Base-by-base conservation (phyloP, 2,113 vertebrate genomes). In the Haemorhous mexicanus region DNA sequence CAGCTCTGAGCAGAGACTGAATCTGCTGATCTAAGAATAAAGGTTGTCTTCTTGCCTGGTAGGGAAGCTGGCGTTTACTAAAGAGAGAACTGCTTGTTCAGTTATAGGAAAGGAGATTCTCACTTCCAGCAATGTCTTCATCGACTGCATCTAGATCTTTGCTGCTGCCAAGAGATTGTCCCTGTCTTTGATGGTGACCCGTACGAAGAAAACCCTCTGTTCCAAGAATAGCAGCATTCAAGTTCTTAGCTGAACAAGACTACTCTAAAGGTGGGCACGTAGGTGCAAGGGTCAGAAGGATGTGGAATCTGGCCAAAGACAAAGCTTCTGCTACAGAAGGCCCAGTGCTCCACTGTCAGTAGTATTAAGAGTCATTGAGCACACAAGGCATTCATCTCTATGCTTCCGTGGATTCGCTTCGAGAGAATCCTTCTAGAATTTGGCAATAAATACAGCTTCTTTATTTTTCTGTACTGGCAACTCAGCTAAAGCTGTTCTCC, bases 401-500 rank as follows among this genome's bases (percentile, higher is more conserved):
- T 12, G 33, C 75, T 83, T 88, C 52, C 3, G 5, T 39, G 39
- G 28, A 56, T 59, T 70, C 23, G 18, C 32, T 78, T 85, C 5
- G 11, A 87, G 16, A 76, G 62, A 90, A 76, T 70, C 76, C 59
- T 79, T 81, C 69, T 69, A 87, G 53, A 93, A 95, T 67, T n/a
- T 64, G 53, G 87, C 84, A 91, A 66, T 63, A 84, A 84, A 91
- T 53, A 76, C 49, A 91, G n/a, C 37, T 93, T 82, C 66, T 85
- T 74, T 87, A 75, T 79, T 95, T 90, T 83, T 80, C 75, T 77
- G 46, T 79, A 64, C 61, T 75, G 86, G 50, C 89, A 96, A 78
- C 79, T 89, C 76, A 81, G 86, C 81, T 84, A 81, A 92, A 94
- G 46, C 78, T 92, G 56, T 85, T 85, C 81, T 89, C 32, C 47